Evolutionary conservation across 2,797 vertebrate genomes (phyloP).

Genomic region (Potorous gilbertii): DNA sequence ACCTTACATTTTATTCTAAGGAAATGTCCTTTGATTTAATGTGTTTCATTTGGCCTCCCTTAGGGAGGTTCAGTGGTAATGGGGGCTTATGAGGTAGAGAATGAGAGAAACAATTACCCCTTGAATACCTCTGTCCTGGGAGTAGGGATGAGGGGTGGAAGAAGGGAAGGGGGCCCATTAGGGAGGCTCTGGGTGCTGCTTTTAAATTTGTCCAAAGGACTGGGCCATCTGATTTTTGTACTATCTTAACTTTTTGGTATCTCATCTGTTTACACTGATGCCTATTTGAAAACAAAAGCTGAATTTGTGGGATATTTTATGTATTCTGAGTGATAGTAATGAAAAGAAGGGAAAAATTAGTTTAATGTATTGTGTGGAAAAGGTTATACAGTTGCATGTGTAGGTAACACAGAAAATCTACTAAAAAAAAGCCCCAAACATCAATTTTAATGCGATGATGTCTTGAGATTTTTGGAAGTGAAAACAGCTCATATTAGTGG

Average conservation of each 20-base stretch:
- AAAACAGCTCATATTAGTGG: background rate
- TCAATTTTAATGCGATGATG: background rate
- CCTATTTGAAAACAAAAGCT: background rate
- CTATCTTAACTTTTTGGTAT: background rate
- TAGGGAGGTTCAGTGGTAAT: background rate
- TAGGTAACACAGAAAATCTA: background rate
- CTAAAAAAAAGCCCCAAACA: background rate
- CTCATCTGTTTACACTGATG: background rate
- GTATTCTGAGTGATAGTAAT: background rate
- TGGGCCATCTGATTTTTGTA: background rate
- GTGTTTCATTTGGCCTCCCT: background rate
- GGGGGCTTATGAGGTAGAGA: background rate
- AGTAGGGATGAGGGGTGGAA: background rate
- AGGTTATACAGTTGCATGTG: background rate
- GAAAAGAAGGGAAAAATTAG: background rate
- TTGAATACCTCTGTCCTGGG: background rate
- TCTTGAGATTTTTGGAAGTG: background rate
- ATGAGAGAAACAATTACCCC: background rate
- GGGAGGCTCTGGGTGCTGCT: background rate
- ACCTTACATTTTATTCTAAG: background rate
- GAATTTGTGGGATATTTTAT: background rate
- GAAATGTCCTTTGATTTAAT: background rate
- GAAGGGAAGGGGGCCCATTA: background rate
- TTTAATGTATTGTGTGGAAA: constrained; percentile 36
- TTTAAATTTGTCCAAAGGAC: background rate